phyloP scores from a whole-genome alignment of 2,113 vertebrate genomes.

The Phainopepla nitens region DNA sequence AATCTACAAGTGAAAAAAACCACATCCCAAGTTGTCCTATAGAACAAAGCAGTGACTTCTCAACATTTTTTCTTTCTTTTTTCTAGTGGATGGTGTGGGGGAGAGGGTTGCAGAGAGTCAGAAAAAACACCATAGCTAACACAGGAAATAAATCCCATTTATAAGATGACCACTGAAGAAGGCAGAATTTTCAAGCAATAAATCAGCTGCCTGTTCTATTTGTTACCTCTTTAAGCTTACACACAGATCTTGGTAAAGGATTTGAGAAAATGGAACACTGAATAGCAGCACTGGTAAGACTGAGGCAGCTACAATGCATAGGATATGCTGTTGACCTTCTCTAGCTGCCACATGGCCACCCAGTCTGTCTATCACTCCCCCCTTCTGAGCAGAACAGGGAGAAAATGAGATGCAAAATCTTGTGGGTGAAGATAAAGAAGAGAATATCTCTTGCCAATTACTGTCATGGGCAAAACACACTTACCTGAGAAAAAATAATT shows the following conservation, averaged over 20 bases:
- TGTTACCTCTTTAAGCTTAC: neutral
- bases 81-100: fast-evolving
- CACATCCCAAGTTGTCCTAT: neutral
- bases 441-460: neutral
- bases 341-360: neutral
- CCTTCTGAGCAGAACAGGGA: neutral
- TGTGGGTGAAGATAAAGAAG: neutral
- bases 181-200: neutral
- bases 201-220: neutral
- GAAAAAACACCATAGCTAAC: neutral
- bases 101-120: neutral
- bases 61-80: neutral
- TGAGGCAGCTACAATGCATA: neutral
- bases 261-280: neutral
- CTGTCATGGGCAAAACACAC: neutral
- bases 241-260: neutral
- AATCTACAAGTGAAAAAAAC: neutral
- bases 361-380: neutral
- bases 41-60: neutral
- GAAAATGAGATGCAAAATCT: neutral
- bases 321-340: fast-evolving
- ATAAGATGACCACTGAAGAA: neutral
- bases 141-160: neutral
- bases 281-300: neutral
- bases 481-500: neutral